A percentile compares a stretch with the other conserved stretches of the same genome.
Evolutionary conservation across 2,888 invertebrate genomes (phyloP).

Genomic region (Thereva nobilitata): DNA sequence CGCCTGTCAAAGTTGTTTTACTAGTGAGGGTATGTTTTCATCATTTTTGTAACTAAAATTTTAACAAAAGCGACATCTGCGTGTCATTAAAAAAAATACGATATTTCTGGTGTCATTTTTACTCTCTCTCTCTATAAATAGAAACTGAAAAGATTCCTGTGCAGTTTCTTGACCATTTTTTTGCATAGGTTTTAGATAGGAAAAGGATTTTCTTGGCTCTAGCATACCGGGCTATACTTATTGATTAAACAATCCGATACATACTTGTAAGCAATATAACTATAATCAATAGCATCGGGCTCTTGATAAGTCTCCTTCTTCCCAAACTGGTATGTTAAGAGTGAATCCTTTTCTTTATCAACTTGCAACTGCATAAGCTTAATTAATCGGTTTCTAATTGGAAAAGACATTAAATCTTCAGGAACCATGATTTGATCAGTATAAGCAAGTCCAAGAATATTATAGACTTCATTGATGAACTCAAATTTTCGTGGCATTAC

Average conservation of each 20-base stretch:
- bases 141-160: background rate
- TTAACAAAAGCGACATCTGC: no score
- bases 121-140: no score
- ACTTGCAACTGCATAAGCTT: conserved; percentile 19
- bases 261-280: conserved; percentile 48
- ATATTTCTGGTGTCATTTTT: no score
- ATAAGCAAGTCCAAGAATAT: conserved; percentile 52
- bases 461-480: conserved; percentile 55
- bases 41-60: no score
- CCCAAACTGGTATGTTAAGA: conserved; percentile 48
- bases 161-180: background rate
- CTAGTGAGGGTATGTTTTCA: no score
- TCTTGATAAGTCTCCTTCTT: conserved; percentile 48
- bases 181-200: background rate
- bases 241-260: background rate
- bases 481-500: conserved; percentile 57
- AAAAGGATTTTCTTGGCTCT: no score
- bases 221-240: no score
- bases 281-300: conserved; percentile 46
- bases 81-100: no score
- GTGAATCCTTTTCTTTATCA: conserved; percentile 35
- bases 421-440: conserved; percentile 46
- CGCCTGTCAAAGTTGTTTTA: no score
- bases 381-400: conserved; percentile 19
- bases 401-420: conserved; percentile 1